Conservation (phyloP, 2,113 vertebrate species). For the Leucoraja erinaceus region DNA sequence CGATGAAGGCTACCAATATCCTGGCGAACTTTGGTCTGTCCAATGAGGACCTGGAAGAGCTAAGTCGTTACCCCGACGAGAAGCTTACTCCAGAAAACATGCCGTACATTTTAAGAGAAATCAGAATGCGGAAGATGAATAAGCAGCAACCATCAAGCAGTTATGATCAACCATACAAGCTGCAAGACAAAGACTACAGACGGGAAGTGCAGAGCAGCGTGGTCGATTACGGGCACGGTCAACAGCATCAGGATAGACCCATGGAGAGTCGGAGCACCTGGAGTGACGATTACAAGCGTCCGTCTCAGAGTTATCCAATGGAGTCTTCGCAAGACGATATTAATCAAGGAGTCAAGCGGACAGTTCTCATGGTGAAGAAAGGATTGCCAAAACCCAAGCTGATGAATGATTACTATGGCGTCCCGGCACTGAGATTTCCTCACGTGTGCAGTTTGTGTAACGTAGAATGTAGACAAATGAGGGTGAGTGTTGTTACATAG, state of each 20-base stretch:
- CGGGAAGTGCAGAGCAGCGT: constrained; percentile 66
- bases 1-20: constrained; percentile 78
- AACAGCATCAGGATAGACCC: constrained; percentile 67
- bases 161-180: constrained; percentile 41
- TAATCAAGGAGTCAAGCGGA: constrained; percentile 49
- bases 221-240: constrained; percentile 85
- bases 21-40: constrained; percentile 82
- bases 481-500: constrained; percentile 78
- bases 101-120: constrained; percentile 81
- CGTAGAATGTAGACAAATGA: constrained; percentile 79
- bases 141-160: constrained; percentile 46
- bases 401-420: constrained; percentile 89
- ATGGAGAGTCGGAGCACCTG: constrained; percentile 49
- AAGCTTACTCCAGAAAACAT: constrained; percentile 85
- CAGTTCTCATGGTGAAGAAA: constrained; percentile 56
- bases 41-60: constrained; percentile 82
- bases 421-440: constrained; percentile 80
- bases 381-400: constrained; percentile 71
- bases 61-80: constrained; percentile 81
- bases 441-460: constrained; percentile 96
- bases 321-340: constrained; percentile 44
- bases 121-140: constrained; percentile 73
- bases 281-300: constrained; percentile 49
- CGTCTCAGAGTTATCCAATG: constrained; percentile 45
- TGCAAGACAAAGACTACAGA: constrained; percentile 49